Percentiles rank a stretch among this genome's conserved stretches.
phyloP scores from a whole-genome alignment of 2,113 vertebrate species.

The Podocnemis expansa region DNA sequence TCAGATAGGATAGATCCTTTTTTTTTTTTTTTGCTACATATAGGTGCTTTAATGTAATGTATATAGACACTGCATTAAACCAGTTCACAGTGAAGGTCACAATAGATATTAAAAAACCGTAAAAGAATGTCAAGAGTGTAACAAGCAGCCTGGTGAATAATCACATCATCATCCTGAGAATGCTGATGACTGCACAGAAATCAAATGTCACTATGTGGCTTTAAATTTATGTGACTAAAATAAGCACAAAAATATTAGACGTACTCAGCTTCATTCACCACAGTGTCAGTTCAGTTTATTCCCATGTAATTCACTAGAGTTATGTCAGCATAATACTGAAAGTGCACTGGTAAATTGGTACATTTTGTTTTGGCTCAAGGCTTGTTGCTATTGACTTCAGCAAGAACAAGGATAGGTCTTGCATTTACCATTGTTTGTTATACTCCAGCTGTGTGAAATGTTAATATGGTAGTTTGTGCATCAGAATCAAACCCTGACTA shows the following conservation, averaged over 20 bases:
- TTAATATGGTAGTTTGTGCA: conserved; percentile 8
- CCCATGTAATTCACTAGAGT: conserved; percentile 18
- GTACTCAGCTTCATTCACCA: conserved; percentile 50
- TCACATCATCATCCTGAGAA: conserved; percentile 65
- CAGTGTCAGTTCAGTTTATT: conserved; percentile 43
- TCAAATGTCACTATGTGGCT: conserved; percentile 56
- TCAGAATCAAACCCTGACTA: conserved; percentile 8
- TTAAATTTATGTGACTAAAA: conserved; percentile 42
- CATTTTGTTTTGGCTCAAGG: conserved; percentile 42
- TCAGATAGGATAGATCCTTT: not conserved
- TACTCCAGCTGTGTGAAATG: not conserved
- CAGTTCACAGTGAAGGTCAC: conserved; percentile 33
- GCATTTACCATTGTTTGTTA: conserved; percentile 44
- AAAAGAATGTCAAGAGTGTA: conserved; percentile 46
- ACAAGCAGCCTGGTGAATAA: conserved; percentile 54
- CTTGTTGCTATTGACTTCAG: conserved; percentile 36
- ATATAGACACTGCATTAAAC: conserved; percentile 52
- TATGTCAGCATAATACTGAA: not conserved
- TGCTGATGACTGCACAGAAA: conserved; percentile 56
- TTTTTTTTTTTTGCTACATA: not conserved
- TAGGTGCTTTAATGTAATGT: not conserved
- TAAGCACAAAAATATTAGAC: conserved; percentile 34
- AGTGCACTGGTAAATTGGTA: not conserved
- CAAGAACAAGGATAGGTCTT: not conserved
- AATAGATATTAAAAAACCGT: conserved; percentile 28